Conservation (phyloP, 1,140 invertebrate genomes). For the Telenomus remus region DNA sequence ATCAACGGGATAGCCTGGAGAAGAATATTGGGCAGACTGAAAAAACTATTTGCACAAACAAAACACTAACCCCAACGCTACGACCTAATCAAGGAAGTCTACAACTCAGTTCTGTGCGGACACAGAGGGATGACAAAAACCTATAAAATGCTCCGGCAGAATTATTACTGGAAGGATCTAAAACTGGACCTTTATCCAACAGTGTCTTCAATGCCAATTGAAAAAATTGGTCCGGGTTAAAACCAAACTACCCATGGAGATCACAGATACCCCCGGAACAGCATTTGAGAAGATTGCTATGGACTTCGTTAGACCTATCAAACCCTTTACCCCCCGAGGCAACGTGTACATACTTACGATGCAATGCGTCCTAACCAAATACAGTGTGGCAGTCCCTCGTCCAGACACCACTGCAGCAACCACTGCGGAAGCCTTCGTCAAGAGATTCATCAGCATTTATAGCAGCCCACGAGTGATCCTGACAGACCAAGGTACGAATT, state of each 20-base stretch:
- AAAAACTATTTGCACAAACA: too few species aligned
- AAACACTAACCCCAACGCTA: too few species aligned
- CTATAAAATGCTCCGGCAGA: too few species aligned
- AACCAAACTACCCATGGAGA: neutral
- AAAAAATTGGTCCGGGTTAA: neutral
- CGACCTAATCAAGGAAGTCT: too few species aligned
- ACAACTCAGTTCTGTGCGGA: too few species aligned
- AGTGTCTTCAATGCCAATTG: neutral
- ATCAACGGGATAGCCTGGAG: too few species aligned
- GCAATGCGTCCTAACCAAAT: neutral
- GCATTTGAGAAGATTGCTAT: neutral
- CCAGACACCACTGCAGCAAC: neutral
- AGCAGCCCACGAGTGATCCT: neutral
- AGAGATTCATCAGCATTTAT: neutral
- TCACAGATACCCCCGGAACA: constrained; percentile 2
- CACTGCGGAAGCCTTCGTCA: constrained; percentile 48
- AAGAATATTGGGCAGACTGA: too few species aligned
- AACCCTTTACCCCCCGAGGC: neutral
- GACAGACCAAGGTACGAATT: neutral
- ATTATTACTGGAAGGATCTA: too few species aligned
- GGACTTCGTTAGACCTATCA: neutral
- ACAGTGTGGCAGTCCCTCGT: neutral
- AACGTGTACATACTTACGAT: neutral
- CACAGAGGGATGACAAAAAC: too few species aligned
- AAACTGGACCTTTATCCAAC: neutral